Conservation (phyloP, 2,888 invertebrate species). For the Ceratothoa steindachneri region DNA sequence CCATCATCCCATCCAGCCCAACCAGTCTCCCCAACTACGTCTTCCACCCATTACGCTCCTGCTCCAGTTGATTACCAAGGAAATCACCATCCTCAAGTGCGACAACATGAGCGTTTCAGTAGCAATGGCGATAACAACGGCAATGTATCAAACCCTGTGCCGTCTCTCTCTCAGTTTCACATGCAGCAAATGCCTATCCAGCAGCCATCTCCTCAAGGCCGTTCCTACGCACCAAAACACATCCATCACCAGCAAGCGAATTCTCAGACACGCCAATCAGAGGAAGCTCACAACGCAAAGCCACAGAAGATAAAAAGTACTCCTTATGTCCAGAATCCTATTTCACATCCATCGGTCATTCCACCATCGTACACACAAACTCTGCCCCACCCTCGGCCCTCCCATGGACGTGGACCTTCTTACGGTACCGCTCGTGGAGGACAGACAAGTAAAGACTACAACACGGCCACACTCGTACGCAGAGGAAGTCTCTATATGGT, state of each 20-base stretch:
- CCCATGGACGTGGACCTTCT: conserved; percentile 20
- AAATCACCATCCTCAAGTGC: background rate
- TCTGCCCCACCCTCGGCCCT: conserved; percentile 41
- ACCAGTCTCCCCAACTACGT: background rate
- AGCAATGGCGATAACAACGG: background rate
- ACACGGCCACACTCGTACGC: conserved; percentile 39
- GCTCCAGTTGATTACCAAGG: background rate
- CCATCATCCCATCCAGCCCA: background rate
- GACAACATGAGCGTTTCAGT: background rate
- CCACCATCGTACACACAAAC: conserved; percentile 39
- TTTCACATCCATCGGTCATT: conserved; percentile 19
- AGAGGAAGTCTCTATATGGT: conserved; percentile 44
- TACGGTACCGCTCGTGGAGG: background rate
- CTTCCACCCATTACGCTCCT: background rate
- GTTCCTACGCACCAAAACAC: background rate
- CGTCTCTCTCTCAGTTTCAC: conserved; percentile 10
- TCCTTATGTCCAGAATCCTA: background rate
- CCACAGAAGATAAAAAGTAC: conserved; percentile 16
- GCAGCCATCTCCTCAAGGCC: background rate
- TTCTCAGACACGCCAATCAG: background rate
- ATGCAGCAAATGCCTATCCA: background rate
- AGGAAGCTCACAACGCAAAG: conserved; percentile 7
- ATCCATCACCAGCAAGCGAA: background rate
- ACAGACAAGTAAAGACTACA: conserved; percentile 6
- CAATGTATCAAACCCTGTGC: background rate